Evolutionary conservation across 2,888 invertebrate genomes (phyloP).

Genomic region (Neocrepidodera transversa): DNA sequence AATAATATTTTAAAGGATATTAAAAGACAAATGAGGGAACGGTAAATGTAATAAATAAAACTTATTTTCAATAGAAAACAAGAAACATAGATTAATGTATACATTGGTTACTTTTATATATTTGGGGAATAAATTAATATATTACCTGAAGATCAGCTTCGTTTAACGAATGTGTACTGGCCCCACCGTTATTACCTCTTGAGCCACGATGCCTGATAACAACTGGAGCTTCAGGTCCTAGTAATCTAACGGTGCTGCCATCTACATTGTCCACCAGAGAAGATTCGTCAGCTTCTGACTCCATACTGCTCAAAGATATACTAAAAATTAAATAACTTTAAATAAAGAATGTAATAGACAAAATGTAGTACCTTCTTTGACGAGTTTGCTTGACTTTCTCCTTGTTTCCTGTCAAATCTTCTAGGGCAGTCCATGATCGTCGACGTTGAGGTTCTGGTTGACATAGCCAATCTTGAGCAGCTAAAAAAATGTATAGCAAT

Average conservation of each 20-base stretch:
- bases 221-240: slow-evolving; percentile 62
- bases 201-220: slow-evolving; percentile 57
- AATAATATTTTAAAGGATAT: too few species aligned
- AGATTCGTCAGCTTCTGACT: slow-evolving; percentile 83
- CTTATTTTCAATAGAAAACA: too few species aligned
- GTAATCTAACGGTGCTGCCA: slow-evolving; percentile 65
- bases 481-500: not conserved
- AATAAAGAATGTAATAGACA: not conserved
- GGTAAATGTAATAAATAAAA: too few species aligned
- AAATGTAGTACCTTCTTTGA: slow-evolving; percentile 64
- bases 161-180: slow-evolving; percentile 82
- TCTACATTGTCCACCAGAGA: slow-evolving; percentile 62
- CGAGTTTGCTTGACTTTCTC: slow-evolving; percentile 62
- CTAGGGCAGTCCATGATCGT: slow-evolving; percentile 88
- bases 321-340: slow-evolving; percentile 56
- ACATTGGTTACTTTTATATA: too few species aligned
- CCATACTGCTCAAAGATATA: slow-evolving; percentile 80
- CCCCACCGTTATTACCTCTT: slow-evolving; percentile 65
- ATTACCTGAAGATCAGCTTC: slow-evolving; percentile 85
- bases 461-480: slow-evolving; percentile 57
- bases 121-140: too few species aligned
- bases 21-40: too few species aligned
- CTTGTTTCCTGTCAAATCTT: slow-evolving; percentile 69
- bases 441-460: slow-evolving; percentile 65
- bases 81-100: too few species aligned